Base-by-base conservation (phyloP, 1,140 invertebrate species). In the Sarcophaga peregrina region DNA sequence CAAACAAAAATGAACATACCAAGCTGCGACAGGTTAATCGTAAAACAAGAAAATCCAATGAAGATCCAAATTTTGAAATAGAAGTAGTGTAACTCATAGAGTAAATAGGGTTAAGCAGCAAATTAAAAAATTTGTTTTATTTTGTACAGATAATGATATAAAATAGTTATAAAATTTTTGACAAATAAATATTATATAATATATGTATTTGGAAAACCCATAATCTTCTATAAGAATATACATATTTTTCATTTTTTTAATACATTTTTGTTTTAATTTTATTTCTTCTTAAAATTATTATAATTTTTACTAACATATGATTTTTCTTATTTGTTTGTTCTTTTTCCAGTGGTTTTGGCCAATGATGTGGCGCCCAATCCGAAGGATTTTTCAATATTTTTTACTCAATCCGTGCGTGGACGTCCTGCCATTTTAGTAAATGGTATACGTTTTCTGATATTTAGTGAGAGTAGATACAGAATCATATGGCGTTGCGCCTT, bases 391-490 rank as follows among this genome's bases (percentile, higher is more conserved):
- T 82, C 89, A 20, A 85, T 90, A n/a, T 88, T 87, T 75, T 90
- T 89, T 58, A 90, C 89, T 2, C 87, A 90, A 85, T 90, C 90
- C 8, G 83, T 90, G 8, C 85, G 90, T 50, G 90, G 90, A 13
- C 85, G 89, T 25, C 90, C 90, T 0, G 90, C 90, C 8, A 90
- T 90, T 0, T 87, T 90, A 87, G 90, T 88, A 13, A 90, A 90
- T 82, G 90, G 88, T 48, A 85, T 90, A 37, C 88, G 90, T 11
- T 90, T 90, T 76, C 83, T 90, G 3, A 86, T 90, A 4, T 90
- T 90, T 89, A 90, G 90, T 82, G 88, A 90, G 83, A 90, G 89
- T 83, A 89, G 88, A 46, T 90, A 90, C 83, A 90, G 89, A 68
- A 90, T 90, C 9, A 37, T 90, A 25, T 90, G 90, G 90, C 87